These are phyloP conservation scores for Pelvicachromis taeniatus DNA, from an alignment of 2,113 vertebrate genomes.

Conservation along the genomic window DNA sequence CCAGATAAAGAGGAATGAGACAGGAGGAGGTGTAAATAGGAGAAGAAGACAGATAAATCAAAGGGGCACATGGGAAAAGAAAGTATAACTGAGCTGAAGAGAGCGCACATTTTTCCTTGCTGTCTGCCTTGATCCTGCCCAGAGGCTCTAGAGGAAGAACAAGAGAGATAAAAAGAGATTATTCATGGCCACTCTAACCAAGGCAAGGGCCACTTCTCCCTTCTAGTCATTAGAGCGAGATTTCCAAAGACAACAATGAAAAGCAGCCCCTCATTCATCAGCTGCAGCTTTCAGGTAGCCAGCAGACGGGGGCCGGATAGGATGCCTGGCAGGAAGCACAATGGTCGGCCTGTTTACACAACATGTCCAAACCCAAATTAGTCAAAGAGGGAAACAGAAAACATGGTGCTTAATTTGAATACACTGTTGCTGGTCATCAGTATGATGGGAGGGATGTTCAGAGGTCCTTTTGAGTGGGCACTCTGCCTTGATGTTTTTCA, in stretches of 20 bases:
- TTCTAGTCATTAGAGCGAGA: background rate
- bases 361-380: constrained; percentile 9
- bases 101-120: background rate
- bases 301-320: background rate
- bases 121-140: background rate
- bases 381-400: background rate
- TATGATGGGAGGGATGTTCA: constrained; percentile 7
- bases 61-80: background rate
- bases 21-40: background rate
- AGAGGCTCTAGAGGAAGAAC: background rate
- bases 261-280: constrained; percentile 17
- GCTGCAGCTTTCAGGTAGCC: background rate
- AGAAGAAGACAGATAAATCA: background rate
- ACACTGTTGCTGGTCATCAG: background rate
- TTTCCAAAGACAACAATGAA: constrained; percentile 33
- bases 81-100: background rate
- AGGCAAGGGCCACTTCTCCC: constrained; percentile 8
- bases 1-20: background rate
- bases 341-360: background rate
- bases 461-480: constrained; percentile 1
- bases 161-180: background rate
- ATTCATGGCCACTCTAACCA: constrained; percentile 13
- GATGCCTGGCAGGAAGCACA: constrained; percentile 2
- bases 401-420: constrained; percentile 29
- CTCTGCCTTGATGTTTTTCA: constrained; percentile 9